These are phyloP conservation scores for Rhinella marina DNA, from an alignment of 2,797 vertebrate species.

Conservation along the genomic window DNA sequence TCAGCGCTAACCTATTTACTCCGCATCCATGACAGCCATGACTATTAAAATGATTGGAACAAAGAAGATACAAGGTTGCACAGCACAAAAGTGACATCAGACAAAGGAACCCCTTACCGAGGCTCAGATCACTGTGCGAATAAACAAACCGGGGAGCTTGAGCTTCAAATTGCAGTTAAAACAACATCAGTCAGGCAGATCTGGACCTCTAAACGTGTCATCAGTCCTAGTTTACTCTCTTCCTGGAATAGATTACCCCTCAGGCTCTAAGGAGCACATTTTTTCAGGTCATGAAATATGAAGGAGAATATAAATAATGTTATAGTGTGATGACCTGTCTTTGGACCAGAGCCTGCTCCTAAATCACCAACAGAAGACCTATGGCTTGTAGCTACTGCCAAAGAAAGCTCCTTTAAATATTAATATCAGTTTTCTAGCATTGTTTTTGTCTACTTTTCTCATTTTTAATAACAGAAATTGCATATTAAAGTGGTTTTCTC, in stretches of 20 bases:
- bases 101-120: conserved; percentile 33
- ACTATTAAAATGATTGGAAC: conserved; percentile 48
- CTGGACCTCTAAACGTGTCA: conserved; percentile 37
- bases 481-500: background rate
- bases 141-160: conserved; percentile 29
- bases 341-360: conserved; percentile 6
- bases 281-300: conserved; percentile 30
- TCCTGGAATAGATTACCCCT: conserved; percentile 38
- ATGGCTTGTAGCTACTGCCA: background rate
- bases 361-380: conserved; percentile 33
- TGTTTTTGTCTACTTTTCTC: background rate
- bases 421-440: background rate
- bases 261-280: conserved; percentile 17
- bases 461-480: background rate
- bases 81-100: conserved; percentile 40
- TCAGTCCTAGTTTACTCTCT: conserved; percentile 23
- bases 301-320: conserved; percentile 45
- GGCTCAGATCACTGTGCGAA: conserved; percentile 31
- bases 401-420: conserved; percentile 10
- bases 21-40: conserved; percentile 25
- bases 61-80: conserved; percentile 30
- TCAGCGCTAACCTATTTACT: conserved; percentile 39
- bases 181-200: conserved; percentile 31
- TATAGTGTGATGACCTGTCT: conserved; percentile 37
- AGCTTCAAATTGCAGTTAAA: conserved; percentile 25